Base-by-base conservation (phyloP, 2,888 invertebrate species). In the Scotopteryx bipunctaria region DNA sequence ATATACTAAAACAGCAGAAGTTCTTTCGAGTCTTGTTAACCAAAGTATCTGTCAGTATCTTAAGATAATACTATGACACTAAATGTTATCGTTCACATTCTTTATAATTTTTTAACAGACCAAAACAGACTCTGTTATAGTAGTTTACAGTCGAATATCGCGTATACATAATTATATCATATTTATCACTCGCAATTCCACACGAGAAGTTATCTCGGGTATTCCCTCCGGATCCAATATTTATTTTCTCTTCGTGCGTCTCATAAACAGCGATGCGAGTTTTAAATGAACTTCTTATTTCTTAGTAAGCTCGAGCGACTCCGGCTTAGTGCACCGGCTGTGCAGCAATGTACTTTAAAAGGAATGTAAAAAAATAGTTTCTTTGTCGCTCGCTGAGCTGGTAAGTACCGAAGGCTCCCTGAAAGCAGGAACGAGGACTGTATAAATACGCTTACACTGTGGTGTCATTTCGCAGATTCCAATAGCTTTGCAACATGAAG, bases 121-220 rank as follows among this genome's bases (percentile, higher is more conserved):
- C 11, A 41, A 19, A 31, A 41, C 9, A 5, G 1, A 31, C 9
- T 27, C 4, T 41, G 13, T 13, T 3, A 11, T 19, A 16, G 13
- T 14, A 8, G 1, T 3, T 46, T 46, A 54, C 35, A 56, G 60
- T 46, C 25, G 19, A 58, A 13, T 51, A 51, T 57, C 32, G 53
- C 44, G 36, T 49, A 37, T 15, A 27, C 16, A 19, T 9, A 38
- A 16, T n/a, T n/a, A 40, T 46, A 43, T 27, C 11, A 11, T 36
- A 61, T 57, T 58, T 77, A 78, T 75, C 69, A 74, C 71, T 71
- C 73, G 73, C 71, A 76, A 74, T 76, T 73, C 77, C 68, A 67
- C 73, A 66, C 64, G 71, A 74, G 74, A 76, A 81, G 82, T 79
- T 71, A 74, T 79, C 76, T 78, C 74, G 80, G 78, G 81, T 74